Base-by-base conservation (phyloP, 2,888 invertebrate species). In the Lasioglossum villosulum region DNA sequence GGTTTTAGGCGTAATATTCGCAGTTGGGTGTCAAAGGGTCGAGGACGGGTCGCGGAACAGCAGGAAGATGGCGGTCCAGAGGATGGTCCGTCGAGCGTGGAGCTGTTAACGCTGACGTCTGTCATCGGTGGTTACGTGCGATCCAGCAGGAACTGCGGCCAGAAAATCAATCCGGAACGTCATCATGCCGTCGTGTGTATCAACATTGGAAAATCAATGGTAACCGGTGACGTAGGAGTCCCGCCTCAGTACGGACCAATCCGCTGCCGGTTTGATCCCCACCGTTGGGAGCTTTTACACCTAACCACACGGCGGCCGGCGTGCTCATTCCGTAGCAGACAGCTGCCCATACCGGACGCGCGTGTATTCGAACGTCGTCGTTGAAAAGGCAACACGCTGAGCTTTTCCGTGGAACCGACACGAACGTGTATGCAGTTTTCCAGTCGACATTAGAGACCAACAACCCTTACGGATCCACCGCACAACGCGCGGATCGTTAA, bases 141-240 rank as follows among this genome's bases (percentile, higher is more conserved):
- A 86, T 88, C 84, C 80, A 87, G 85, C 87, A 89, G 88, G 89
- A 88, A 89, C 86, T 81, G 84, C 74, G 80, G 81, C 86, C 89
- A 83, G 91, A 92, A 92, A 92, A 93, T 92, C 91, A 93, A 92
- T 93, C 88, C 84, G 78, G 84, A 80, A 89, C 92, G 91, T 92
- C 93, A 92, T 82, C 93, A 92, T 82, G 90, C 90, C 86, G 90
- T 82, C 72, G 88, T 92, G 91, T 92, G 91, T 92, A 93, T 92
- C 92, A 93, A 92, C 92, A 92, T 93, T 92, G 92, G 92, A 95
- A 95, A 95, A 95, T 95, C 95, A 95, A 95, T 95, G 94, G 90
- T 87, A 91, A 91, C 88, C 87, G 78, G 90, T 94, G 95, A 95
- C 95, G 95, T 95, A 92, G 91, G 91, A 91, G 94, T 93, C 93